Evolutionary conservation across 30 jellyfish, hydroid and myxozoan species (phyloP), one percentile per base, ranked within the genome.

Genomic region (Hydractinia symbiolongicarpus): DNA sequence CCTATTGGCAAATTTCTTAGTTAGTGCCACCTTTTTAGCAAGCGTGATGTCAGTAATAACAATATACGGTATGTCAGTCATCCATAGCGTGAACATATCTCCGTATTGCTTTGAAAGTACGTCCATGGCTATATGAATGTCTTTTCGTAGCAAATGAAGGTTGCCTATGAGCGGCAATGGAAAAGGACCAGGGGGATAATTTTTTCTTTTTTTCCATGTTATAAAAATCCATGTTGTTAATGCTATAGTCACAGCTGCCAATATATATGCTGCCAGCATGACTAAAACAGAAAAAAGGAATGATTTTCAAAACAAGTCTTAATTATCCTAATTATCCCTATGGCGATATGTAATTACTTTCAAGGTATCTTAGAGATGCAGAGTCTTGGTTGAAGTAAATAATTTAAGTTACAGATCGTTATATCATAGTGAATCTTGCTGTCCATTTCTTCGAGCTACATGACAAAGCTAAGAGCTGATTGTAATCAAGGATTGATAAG

Each of bases 151-250:
- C 9, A 71, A 53, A 19, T 71, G 80, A 5, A 71, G n/a, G 60
- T 71, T 71, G 10, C 80, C 80, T 0, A 71, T 20, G 55, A 71
- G 4, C 53, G 80, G 80, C 50, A 71, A 53, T n/a, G 80, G 80
- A 19, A 71, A 71, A 20, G 80, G 80, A 7, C 80, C 80, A 50
- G 80, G 80, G 30, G 80, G 80, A 15, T 71, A 71, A 7, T 13
- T 53, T 71, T 58, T 44, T 7, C 74, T 44, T 13, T 64, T 8
- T 64, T 13, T 64, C 17, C 19, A 7, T 64, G 19, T 64, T 6
- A 64, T 1, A 6, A 44, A 44, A n/a, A 64, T 13, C 74, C 74
- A 64, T 64, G 40, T 64, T 6, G 40, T 44, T 9, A 64, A 9
- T 7, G 52, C 40, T 7, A 13, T 64, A 13, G 40, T 51, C 6